Evolutionary conservation across 2,797 vertebrate genomes (phyloP).

Genomic region (Anabas testudineus): DNA sequence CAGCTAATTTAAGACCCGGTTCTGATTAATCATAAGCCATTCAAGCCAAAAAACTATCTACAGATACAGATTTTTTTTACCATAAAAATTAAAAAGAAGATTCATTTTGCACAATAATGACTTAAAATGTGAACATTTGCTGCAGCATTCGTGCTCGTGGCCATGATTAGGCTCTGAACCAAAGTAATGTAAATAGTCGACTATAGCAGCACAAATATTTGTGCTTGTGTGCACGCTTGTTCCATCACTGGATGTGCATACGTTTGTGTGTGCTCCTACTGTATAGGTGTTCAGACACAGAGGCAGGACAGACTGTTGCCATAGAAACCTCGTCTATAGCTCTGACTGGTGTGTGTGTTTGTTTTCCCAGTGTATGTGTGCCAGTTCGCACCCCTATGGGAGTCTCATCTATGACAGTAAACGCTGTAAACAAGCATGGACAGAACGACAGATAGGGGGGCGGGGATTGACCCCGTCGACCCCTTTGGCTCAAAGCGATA

Average conservation of each 20-base stretch:
- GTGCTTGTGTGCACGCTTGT: neutral
- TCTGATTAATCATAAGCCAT: constrained; percentile 40
- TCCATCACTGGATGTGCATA: constrained; percentile 2
- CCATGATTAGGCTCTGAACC: neutral
- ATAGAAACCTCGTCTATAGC: constrained; percentile 69
- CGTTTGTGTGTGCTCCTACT: constrained; percentile 20
- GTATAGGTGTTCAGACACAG: constrained; percentile 55
- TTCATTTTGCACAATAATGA: constrained; percentile 2
- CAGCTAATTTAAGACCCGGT: constrained; percentile 41
- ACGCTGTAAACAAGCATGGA: constrained; percentile 70
- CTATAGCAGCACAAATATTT: constrained; percentile 10
- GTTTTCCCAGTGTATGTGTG: constrained; percentile 14
- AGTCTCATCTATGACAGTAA: constrained; percentile 63
- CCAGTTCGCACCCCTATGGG: constrained; percentile 29
- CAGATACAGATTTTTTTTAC: neutral
- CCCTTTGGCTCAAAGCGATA: constrained; percentile 44
- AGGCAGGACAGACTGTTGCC: constrained; percentile 67
- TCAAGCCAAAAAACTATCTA: constrained; percentile 29
- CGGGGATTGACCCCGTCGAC: constrained; percentile 66
- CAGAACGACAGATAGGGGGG: constrained; percentile 47
- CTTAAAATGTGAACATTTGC: neutral
- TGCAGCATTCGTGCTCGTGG: neutral
- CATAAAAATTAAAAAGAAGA: neutral
- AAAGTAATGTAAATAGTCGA: neutral
- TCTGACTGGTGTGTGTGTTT: constrained; percentile 22